Evolutionary conservation across 1,140 invertebrate species (phyloP), one percentile per base, ranked within the genome.

Genomic region (Caerostris extrusa): DNA sequence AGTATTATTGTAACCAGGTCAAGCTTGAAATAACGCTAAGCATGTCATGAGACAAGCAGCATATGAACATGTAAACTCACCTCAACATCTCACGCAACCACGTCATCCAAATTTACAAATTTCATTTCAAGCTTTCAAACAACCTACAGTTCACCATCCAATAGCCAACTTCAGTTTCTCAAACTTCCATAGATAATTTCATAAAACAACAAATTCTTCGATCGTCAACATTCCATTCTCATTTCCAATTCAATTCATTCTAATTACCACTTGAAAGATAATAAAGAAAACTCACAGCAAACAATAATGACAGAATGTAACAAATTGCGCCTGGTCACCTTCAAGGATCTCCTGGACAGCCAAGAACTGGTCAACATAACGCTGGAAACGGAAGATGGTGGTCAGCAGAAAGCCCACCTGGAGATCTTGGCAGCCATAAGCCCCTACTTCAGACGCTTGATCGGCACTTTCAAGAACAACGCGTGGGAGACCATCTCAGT

Each of bases 401-500:
- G 96, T 95, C 96, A 96, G 71, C 97, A 97, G 95, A 96, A 96
- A 93, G 96, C 97, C 57, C 97, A 98, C 94, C 95, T 97, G 92
- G 96, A 97, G 8, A 97, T 98, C 94, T 95, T 98, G 94, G 97
- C 97, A 7, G 96, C 97, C 3, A 96, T 96, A 64, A 97, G 97
- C 95, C 97, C 97, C 12, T 97, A 97, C 95, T 97, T 98, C 95
- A 96, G 97, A 58, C 96, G 97, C 93, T 97, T 98, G 95, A 97
- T 97, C 64, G 97, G 97, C 95, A 97, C 96, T 10, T 95, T 96
- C 95, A 91, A 95, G 53, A 96, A 96, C 88, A 95, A 95, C 82
- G 95, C 95, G 34, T 95, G 95, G 95, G 94, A 94, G 3, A 94
- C 95, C 17, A 95, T 96, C 61, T 95, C 90, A 4, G 95, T 96